Evolutionary conservation across 92 coral and sea anemone genomes (phyloP).

Genomic region (Phenganax stokvisi): DNA sequence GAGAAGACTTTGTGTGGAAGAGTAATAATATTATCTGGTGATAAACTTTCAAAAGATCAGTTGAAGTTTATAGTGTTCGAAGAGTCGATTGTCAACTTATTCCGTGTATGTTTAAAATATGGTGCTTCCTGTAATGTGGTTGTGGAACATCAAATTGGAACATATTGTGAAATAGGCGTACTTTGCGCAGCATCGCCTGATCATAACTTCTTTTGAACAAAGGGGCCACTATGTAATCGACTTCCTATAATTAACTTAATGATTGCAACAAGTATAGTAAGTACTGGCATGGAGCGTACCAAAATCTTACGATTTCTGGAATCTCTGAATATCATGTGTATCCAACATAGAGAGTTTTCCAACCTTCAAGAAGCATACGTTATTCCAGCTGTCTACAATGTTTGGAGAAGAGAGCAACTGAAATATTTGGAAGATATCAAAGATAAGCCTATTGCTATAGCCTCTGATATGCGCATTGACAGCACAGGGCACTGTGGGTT

Average conservation of each 20-base stretch:
- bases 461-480: slow-evolving; percentile 9
- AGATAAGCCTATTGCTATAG: not conserved
- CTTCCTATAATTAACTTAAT: not conserved
- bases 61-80: slow-evolving; percentile 34
- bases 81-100: slow-evolving; percentile 30
- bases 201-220: not conserved
- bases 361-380: not conserved
- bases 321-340: not conserved
- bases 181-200: not conserved
- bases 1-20: slow-evolving; percentile 4
- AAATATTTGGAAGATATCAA: not conserved
- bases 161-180: slow-evolving; percentile 22
- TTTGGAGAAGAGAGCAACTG: not conserved
- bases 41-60: slow-evolving; percentile 40
- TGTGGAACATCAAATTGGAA: slow-evolving; percentile 36
- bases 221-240: not conserved
- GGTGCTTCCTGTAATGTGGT: slow-evolving; percentile 30
- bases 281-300: not conserved
- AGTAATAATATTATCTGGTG: slow-evolving; percentile 19
- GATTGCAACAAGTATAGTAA: not conserved
- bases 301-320: not conserved
- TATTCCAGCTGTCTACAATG: slow-evolving; percentile 7
- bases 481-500: slow-evolving; percentile 7
- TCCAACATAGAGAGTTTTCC: not conserved
- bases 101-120: slow-evolving; percentile 33